phyloP scores from a whole-genome alignment of 2,888 invertebrate species.

The Drepanosiphum platanoidis region DNA sequence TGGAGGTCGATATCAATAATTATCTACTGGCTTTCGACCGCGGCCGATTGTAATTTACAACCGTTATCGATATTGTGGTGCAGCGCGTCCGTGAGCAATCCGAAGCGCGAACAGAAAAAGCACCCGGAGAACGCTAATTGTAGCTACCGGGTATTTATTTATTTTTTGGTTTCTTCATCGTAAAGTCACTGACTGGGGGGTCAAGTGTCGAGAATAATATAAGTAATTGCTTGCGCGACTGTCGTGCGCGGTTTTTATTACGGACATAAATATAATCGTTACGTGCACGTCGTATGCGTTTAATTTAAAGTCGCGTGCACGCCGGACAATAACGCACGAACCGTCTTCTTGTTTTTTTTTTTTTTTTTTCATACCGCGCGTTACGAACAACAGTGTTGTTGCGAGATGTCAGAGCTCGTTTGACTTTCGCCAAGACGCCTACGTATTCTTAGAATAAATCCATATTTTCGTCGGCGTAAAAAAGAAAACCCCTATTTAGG shows the following conservation, averaged over 20 bases:
- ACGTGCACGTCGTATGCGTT: not conserved
- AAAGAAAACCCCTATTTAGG: no score
- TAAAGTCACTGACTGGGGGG: not conserved
- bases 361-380: no score
- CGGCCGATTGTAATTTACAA: no score
- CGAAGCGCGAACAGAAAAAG: not conserved
- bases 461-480: not conserved
- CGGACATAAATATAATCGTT: not conserved
- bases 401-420: not conserved
- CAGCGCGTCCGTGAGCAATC: no score
- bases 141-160: not conserved
- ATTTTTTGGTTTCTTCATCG: not conserved
- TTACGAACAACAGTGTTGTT: constrained; percentile 1
- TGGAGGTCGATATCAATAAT: no score
- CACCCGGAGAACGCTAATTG: not conserved
- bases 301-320: not conserved
- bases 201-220: not conserved
- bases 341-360: not conserved
- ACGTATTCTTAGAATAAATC: not conserved
- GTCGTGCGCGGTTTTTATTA: not conserved
- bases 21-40: no score
- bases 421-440: not conserved
- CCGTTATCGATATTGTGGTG: no score
- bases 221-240: no score
- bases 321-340: not conserved